Evolutionary conservation across 2,113 vertebrate species (phyloP).

Genomic region (Ranitomeya variabilis): DNA sequence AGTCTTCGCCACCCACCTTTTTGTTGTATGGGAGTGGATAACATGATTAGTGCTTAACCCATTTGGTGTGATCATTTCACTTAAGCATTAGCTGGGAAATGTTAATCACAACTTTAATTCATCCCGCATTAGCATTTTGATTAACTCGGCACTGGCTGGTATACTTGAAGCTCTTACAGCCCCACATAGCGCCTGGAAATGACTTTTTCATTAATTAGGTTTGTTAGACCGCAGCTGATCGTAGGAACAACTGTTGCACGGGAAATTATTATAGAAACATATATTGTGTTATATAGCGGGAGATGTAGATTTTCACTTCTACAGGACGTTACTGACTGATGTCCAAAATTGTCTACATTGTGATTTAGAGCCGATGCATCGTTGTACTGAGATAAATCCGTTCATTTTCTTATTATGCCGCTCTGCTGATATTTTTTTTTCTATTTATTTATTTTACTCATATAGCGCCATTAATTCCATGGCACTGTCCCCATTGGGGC

Average conservation of each 20-base stretch:
- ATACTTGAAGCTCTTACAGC: conserved; percentile 91
- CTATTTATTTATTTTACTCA: too few relatives aligned
- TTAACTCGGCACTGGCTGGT: conserved; percentile 94
- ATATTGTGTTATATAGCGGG: conserved; percentile 7
- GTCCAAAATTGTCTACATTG: neutral
- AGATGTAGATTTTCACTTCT: conserved; percentile 61
- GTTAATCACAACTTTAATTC: conserved; percentile 99
- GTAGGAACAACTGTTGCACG: conserved; percentile 79
- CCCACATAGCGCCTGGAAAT: conserved; percentile 90
- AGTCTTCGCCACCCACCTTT: conserved; percentile 52
- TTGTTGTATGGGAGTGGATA: conserved; percentile 75
- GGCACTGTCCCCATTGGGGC: too few relatives aligned
- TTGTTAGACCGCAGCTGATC: conserved; percentile 94
- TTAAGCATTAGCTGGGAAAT: conserved; percentile 97
- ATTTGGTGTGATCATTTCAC: conserved; percentile 89
- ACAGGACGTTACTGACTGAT: neutral
- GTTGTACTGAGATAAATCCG: neutral
- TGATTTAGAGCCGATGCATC: neutral
- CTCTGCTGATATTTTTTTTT: neutral
- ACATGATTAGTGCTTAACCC: conserved; percentile 89
- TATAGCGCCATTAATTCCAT: too few relatives aligned
- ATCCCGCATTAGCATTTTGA: conserved; percentile 98
- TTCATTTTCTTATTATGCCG: neutral
- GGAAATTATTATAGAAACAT: conserved; percentile 69
- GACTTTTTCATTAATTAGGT: conserved; percentile 97